Evolutionary conservation across 2,888 invertebrate species (phyloP).

Genomic region (Drosophila hamatofila): DNA sequence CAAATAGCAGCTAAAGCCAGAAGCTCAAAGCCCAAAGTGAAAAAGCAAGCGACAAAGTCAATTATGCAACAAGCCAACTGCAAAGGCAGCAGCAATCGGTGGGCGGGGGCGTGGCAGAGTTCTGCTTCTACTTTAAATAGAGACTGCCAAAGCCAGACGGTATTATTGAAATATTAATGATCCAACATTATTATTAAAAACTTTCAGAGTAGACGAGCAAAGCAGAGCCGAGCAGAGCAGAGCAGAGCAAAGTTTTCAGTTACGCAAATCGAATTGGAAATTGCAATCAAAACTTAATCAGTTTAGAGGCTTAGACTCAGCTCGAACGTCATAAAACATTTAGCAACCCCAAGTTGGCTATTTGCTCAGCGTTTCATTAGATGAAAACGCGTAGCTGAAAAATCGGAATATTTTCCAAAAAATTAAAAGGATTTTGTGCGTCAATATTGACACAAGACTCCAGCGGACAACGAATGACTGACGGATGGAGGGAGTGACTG

Average conservation of each 20-base stretch:
- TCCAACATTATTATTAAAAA: slow-evolving; percentile 67
- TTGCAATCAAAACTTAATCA: slow-evolving; percentile 80
- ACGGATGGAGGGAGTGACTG: slow-evolving; percentile 1
- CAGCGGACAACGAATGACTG: slow-evolving; percentile 38
- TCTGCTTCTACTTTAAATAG: slow-evolving; percentile 46
- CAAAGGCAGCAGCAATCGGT: background rate
- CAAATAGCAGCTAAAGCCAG: slow-evolving; percentile 44
- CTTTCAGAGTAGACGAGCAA: too few relatives aligned
- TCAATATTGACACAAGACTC: slow-evolving; percentile 77
- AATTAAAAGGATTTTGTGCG: slow-evolving; percentile 78
- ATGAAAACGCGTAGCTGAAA: slow-evolving; percentile 58
- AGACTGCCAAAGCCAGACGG: slow-evolving; percentile 59
- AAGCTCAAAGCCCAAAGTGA: slow-evolving; percentile 19
- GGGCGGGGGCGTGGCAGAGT: background rate
- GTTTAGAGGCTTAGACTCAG: slow-evolving; percentile 70
- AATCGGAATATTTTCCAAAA: slow-evolving; percentile 72
- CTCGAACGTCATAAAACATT: slow-evolving; percentile 18
- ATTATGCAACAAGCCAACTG: slow-evolving; percentile 73
- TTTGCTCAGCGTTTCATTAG: slow-evolving; percentile 73
- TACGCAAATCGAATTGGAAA: slow-evolving; percentile 74
- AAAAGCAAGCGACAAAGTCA: slow-evolving; percentile 76
- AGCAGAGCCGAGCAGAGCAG: too few relatives aligned
- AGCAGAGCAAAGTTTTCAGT: slow-evolving; percentile 55
- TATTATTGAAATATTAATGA: slow-evolving; percentile 78
- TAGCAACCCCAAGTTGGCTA: slow-evolving; percentile 22